Conservation (phyloP, 2,888 invertebrate genomes). For the Campopleginae sp. region DNA sequence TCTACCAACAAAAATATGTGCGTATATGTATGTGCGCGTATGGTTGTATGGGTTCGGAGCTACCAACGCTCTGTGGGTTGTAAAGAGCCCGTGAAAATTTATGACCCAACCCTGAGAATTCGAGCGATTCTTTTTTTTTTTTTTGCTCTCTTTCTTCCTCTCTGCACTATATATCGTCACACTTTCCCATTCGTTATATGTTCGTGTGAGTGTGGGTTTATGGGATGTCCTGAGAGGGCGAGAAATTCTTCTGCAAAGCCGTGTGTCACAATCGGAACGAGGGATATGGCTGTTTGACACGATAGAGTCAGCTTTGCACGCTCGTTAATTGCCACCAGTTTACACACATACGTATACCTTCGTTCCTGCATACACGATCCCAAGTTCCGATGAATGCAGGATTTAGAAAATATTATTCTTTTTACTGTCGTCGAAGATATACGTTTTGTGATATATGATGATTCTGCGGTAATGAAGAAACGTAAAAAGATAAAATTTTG, state of each 20-base stretch:
- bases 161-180: slow-evolving; percentile 25
- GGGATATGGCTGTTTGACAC: slow-evolving; percentile 61
- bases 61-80: slow-evolving; percentile 44
- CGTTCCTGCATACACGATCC: background rate
- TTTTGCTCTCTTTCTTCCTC: slow-evolving; percentile 4
- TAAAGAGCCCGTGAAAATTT: slow-evolving; percentile 63
- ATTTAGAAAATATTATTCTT: slow-evolving; percentile 45
- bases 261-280: slow-evolving; percentile 47
- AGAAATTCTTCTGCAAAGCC: slow-evolving; percentile 58
- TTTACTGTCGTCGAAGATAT: slow-evolving; percentile 56
- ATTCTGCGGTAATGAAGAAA: slow-evolving; percentile 48
- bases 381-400: background rate
- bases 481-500: slow-evolving; percentile 67
- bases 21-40: background rate
- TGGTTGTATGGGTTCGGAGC: slow-evolving; percentile 26
- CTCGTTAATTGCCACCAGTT: slow-evolving; percentile 60
- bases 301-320: slow-evolving; percentile 52
- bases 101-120: slow-evolving; percentile 62
- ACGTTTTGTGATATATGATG: slow-evolving; percentile 45
- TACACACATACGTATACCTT: background rate
- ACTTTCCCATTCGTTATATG: background rate
- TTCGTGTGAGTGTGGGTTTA: slow-evolving; percentile 6
- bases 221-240: slow-evolving; percentile 49
- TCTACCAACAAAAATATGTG: slow-evolving; percentile 24
- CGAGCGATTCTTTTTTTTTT: slow-evolving; percentile 46